Evolutionary conservation across 1,140 invertebrate species (phyloP), one percentile per base, ranked within the genome.

Genomic region (Drosophila jambulina): DNA sequence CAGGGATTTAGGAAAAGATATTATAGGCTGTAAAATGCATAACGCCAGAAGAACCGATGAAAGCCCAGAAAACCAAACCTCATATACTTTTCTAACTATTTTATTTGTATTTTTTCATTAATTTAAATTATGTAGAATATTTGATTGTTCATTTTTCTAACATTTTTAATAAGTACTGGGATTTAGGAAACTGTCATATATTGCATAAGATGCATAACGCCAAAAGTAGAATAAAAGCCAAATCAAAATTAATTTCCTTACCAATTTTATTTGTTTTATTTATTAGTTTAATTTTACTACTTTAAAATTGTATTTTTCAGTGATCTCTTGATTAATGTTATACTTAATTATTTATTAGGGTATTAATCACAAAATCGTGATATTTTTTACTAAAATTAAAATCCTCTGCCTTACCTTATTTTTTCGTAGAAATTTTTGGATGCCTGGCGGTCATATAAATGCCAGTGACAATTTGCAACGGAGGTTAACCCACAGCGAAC

Each of bases 391-490:
- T 9, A 10, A 42, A 19, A 10, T 3, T 17, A 19, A 42, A 10
- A 42, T 9, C n/a, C 40, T 43, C 2, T 43, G 9, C 25, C 9
- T 27, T 27, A 27, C 8, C 9, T 4, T 10, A n/a, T 49, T 23
- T 64, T 46, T 45, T 54, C 42, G 42, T 43, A 19, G n/a, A 45
- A 36, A 9, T 54, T 53, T 74, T 42, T 19, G 21, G 13, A 80
- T 53, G 59, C 67, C 80, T 69, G 63, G 25, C 59, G 80, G 83
- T 80, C 60, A 69, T 82, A 87, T 87, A 87, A 87, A 87, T 88
- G 83, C 76, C 77, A 88, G 80, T 87, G 84, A 87, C 80, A 87
- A 87, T 87, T 87, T 87, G 76, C 80, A 80, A 53, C 58, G 65
- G 21, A 48, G 70, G 53, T 54, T 49, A 48, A 72, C 45, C 75